A percentile compares a stretch with the other conserved stretches of the same genome.
phyloP scores from a whole-genome alignment of 2,113 vertebrate species.

The Sylvietta virens region DNA sequence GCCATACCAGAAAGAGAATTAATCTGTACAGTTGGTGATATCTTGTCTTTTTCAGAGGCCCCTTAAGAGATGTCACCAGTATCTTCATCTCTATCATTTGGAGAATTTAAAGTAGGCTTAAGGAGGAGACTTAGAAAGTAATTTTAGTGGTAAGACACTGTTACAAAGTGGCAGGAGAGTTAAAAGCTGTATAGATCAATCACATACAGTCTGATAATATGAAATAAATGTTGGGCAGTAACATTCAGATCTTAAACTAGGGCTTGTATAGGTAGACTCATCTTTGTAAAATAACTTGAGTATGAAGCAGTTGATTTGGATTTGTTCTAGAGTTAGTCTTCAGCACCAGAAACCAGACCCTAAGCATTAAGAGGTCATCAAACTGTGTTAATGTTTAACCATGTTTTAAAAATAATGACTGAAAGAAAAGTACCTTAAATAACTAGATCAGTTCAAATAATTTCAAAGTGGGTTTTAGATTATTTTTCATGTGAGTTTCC shows the following conservation, averaged over 20 bases:
- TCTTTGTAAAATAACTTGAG: not conserved
- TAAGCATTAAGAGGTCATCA: not conserved
- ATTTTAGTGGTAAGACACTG: not conserved
- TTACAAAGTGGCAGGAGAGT: not conserved
- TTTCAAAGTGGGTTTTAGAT: constrained; percentile 42
- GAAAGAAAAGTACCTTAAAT: constrained; percentile 50
- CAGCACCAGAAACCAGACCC: not conserved
- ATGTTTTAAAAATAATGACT: constrained; percentile 41
- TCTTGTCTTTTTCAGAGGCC: not conserved
- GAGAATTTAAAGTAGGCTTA: not conserved
- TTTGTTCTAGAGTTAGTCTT: not conserved
- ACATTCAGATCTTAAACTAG: not conserved
- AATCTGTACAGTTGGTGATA: not conserved
- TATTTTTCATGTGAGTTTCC: constrained; percentile 66
- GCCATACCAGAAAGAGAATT: not conserved
- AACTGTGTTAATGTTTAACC: constrained; percentile 3
- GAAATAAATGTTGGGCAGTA: not conserved
- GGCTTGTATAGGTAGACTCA: not conserved
- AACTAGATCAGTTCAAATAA: constrained; percentile 36
- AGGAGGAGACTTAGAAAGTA: not conserved
- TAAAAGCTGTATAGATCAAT: not conserved
- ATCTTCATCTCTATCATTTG: not conserved
- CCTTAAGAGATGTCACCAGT: not conserved
- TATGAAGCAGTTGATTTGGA: not conserved
- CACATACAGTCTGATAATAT: not conserved